phyloP scores from a whole-genome alignment of 2,797 vertebrate species.

The Rhincodon typus region DNA sequence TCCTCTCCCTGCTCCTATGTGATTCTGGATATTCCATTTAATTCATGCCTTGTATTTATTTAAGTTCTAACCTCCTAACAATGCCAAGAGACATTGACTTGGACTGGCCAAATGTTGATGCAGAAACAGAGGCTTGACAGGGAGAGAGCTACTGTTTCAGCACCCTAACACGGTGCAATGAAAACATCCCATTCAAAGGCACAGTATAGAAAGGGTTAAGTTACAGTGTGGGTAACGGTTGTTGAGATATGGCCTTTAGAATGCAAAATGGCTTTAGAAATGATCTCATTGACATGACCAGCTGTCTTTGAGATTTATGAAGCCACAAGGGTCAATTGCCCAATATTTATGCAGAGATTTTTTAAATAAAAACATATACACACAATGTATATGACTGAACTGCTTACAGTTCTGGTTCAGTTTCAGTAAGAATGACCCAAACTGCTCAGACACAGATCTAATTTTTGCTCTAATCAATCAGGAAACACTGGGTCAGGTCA shows the following conservation, averaged over 20 bases:
- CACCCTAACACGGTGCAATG: too few species aligned
- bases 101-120: background rate
- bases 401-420: background rate
- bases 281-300: slow-evolving; percentile 26
- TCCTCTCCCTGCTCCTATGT: background rate
- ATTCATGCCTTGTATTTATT: background rate
- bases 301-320: slow-evolving; percentile 5
- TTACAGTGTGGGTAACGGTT: background rate
- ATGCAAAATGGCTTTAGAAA: background rate
- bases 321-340: background rate
- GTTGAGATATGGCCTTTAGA: background rate
- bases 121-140: background rate
- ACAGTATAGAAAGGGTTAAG: slow-evolving; percentile 6
- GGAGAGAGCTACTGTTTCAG: background rate
- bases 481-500: background rate
- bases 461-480: background rate
- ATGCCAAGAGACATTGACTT: background rate
- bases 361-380: too few species aligned
- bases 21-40: background rate
- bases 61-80: background rate
- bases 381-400: background rate
- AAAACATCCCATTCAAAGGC: background rate
- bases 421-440: background rate
- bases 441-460: background rate
- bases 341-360: background rate